Evolutionary conservation across 1,140 invertebrate genomes (phyloP).

Genomic region (Pseudomyrmex cubaensis): DNA sequence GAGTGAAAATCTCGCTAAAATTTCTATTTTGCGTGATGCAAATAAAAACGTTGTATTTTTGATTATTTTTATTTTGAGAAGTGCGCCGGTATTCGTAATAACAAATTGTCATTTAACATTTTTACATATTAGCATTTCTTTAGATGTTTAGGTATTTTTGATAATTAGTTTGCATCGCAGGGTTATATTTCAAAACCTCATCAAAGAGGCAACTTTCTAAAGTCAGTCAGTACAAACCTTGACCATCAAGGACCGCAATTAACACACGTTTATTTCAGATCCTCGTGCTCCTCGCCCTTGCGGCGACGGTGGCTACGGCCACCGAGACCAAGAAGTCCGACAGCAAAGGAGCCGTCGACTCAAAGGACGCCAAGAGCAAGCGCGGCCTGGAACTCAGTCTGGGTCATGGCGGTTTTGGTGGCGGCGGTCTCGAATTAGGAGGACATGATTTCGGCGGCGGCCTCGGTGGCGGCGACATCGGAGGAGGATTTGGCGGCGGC

Average conservation of each 20-base stretch:
- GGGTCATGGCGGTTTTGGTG: slow-evolving; percentile 62
- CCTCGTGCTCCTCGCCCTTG: slow-evolving; percentile 73
- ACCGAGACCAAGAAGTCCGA: slow-evolving; percentile 54
- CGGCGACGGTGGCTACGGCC: slow-evolving; percentile 65
- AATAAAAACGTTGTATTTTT: neutral
- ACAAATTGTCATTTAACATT: neutral
- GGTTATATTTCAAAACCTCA: neutral
- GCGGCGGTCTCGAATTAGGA: slow-evolving; percentile 47
- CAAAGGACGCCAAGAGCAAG: slow-evolving; percentile 78
- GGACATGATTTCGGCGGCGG: slow-evolving; percentile 64
- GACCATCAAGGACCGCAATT: slow-evolving; percentile 31
- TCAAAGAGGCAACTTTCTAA: neutral
- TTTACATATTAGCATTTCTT: neutral
- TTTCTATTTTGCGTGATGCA: neutral
- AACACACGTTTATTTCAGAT: slow-evolving; percentile 67
- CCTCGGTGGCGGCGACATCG: slow-evolving; percentile 62
- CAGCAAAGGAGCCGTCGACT: slow-evolving; percentile 63
- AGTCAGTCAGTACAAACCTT: slow-evolving; percentile 19
- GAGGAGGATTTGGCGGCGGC: slow-evolving; percentile 62
- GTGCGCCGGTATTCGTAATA: neutral
- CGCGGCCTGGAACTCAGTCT: slow-evolving; percentile 79
- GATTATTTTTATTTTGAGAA: slow-evolving; percentile 4
- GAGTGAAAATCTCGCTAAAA: slow-evolving; percentile 21
- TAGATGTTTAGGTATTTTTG: neutral
- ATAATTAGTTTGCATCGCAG: neutral